Base-by-base conservation (phyloP, 2,888 invertebrate species). In the Lasius fuliginosus region DNA sequence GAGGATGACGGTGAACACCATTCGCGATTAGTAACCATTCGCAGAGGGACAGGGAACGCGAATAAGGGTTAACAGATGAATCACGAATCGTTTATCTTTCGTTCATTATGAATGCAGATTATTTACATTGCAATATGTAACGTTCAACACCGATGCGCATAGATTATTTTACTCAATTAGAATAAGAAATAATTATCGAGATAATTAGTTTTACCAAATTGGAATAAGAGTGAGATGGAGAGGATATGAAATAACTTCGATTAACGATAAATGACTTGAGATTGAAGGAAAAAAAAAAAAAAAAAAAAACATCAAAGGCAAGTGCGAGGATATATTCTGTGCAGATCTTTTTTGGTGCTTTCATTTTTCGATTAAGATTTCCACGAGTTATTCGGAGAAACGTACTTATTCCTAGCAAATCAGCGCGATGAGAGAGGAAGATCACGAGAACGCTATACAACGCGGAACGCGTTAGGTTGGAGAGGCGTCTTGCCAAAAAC, bases 11-110 rank as follows among this genome's bases (percentile, higher is more conserved):
- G 42, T 15, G 23, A 79, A 36, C 46, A 33, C 30, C 18, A 18
- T 68, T 76, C 40, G 36, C 69, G 58, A 79, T 77, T 68, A 15
- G 56, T 60, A 71, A 81, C 46, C 79, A 33, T 27, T 46, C 40
- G 42, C 15, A 15, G 27, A 40, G 49, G 30, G 42, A 36, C n/a
- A 40, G 30, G 30, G 15, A 42, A 5, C 18, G 49, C 15, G 23
- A 11, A 60, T 60, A 42, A 58, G 15, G 30, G 0, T 56, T 68
- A 23, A 42, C 23, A 15, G 18, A 69, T 30, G 53, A 40, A 56
- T 67, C 8, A 2, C 15, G 3, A 49, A 15, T 33, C 53, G 6
- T 33, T n/a, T 9, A 8, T 18, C 67, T 67, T 67, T 49, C 12
- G 46, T 64, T n/a, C 53, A 3, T 49, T 8, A 40, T 6, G 3